Evolutionary conservation across 2,888 invertebrate genomes (phyloP).

Genomic region (Hipparchia semele): DNA sequence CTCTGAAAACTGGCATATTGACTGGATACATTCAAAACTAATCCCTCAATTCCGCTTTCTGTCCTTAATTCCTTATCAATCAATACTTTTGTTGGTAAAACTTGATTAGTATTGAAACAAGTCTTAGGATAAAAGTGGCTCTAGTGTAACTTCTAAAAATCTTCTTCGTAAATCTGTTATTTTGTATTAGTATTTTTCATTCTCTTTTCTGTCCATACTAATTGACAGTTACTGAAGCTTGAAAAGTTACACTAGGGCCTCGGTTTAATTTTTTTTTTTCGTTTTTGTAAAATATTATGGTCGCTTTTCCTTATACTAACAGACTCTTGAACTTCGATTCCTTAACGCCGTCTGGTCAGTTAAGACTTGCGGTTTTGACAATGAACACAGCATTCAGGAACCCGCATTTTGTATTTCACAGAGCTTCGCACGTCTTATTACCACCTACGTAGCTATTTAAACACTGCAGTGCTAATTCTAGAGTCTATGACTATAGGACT

Average conservation of each 20-base stretch:
- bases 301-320: slow-evolving; percentile 19
- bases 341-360: background rate
- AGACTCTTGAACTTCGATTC: slow-evolving; percentile 16
- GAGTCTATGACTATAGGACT: slow-evolving; percentile 66
- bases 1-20: slow-evolving; percentile 33
- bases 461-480: slow-evolving; percentile 43
- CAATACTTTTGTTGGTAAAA: slow-evolving; percentile 7
- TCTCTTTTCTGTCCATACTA: too few relatives aligned
- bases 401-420: background rate
- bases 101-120: slow-evolving; percentile 7
- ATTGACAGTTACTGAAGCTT: too few relatives aligned
- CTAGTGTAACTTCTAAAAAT: too few relatives aligned
- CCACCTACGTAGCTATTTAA: slow-evolving; percentile 48
- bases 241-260: too few relatives aligned
- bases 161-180: too few relatives aligned
- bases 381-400: slow-evolving; percentile 4
- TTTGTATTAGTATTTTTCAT: too few relatives aligned
- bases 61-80: background rate
- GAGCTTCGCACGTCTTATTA: slow-evolving; percentile 27
- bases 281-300: slow-evolving; percentile 2
- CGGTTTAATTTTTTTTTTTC: background rate
- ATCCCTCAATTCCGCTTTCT: background rate
- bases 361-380: background rate
- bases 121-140: slow-evolving; percentile 13
- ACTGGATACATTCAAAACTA: slow-evolving; percentile 16